These are phyloP conservation scores for Cryptus armator DNA, from an alignment of 2,888 invertebrate genomes.

Conservation along the genomic window DNA sequence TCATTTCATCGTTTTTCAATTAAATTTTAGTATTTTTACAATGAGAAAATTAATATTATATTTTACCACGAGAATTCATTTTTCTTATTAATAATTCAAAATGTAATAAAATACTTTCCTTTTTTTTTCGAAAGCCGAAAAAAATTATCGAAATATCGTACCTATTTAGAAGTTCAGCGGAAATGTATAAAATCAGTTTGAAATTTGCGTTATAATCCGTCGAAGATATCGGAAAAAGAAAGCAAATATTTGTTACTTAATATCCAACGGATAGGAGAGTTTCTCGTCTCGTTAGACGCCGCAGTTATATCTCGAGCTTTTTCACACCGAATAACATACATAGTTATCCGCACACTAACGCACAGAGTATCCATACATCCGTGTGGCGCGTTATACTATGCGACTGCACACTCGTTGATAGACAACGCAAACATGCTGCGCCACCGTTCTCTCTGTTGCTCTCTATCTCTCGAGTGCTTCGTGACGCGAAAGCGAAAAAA, in stretches of 20 bases:
- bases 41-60: too few relatives aligned
- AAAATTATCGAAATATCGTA: background rate
- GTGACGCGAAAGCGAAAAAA: conserved; percentile 66
- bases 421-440: conserved; percentile 46
- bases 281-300: conserved; percentile 53
- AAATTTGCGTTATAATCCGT: conserved; percentile 2
- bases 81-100: too few relatives aligned
- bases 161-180: background rate
- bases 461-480: conserved; percentile 39
- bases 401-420: conserved; percentile 54
- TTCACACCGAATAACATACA: conserved; percentile 42
- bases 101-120: background rate
- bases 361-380: conserved; percentile 20
- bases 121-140: background rate
- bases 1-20: too few relatives aligned
- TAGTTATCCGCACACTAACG: background rate
- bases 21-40: too few relatives aligned
- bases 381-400: conserved; percentile 1
- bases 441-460: conserved; percentile 19
- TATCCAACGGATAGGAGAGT: conserved; percentile 55
- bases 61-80: too few relatives aligned
- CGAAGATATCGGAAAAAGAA: conserved; percentile 11
- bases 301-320: conserved; percentile 49
- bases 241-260: conserved; percentile 5
- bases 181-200: background rate